Base-by-base conservation (phyloP, 2,888 invertebrate species). In the Marronus borbonicus region DNA sequence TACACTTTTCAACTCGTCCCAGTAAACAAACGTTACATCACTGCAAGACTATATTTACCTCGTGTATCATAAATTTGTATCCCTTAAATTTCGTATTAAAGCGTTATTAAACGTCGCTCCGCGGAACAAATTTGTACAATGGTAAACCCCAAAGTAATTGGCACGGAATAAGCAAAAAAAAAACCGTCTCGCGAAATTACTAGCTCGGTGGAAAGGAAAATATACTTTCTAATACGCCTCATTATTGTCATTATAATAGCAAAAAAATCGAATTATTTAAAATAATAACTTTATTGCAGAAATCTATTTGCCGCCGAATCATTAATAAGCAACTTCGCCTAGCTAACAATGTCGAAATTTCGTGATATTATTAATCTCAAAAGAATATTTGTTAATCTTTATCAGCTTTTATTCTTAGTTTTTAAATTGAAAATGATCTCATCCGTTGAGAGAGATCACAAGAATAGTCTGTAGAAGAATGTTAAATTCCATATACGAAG, bases 11-110 rank as follows among this genome's bases (percentile, higher is more conserved):
- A 17, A 12, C 31, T 65, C n/a, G 65, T 20, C 3, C 14, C 31
- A 50, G 52, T 52, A 69, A 69, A 69, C 69, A 50, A 69, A 69
- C 39, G 52, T 52, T 69, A n/a, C 65, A 65, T 65, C 65, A 65
- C 39, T 65, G 39, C 12, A 65, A 65, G 36, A 65, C 39, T 65
- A 65, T 65, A 65, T 65, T 69, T 69, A 69, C 52, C 52, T 52
- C 69, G 39, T n/a, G 50, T n/a, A 68, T 24, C 55, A 55, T 55
- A 20, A 55, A 20, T 17, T 55, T 20, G n/a, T 44, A 55, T 55
- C 55, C 20, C n/a, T 17, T 17, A 2, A 14, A 20, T 14, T 17
- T 55, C 20, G n/a, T 55, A 55, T 55, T 55, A 17, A 17, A 55
- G 55, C 55, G 55, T 20, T 17, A 20, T 52, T 52, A 3, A 52